These are phyloP conservation scores for Drosophila hamatofila DNA, from an alignment of 2,888 invertebrate species.

Conservation along the genomic window DNA sequence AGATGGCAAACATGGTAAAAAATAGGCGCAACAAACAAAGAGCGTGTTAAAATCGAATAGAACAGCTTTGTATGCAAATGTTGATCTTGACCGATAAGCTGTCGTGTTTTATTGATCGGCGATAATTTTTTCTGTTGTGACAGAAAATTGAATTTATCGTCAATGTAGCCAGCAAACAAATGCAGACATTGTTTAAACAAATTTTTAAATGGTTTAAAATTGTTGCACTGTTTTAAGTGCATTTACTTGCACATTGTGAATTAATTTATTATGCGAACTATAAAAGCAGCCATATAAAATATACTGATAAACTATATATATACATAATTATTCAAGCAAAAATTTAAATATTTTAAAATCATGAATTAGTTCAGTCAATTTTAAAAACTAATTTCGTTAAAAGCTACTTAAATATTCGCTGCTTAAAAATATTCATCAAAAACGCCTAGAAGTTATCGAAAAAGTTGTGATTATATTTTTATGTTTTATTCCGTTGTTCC, in stretches of 20 bases:
- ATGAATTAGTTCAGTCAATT: neutral
- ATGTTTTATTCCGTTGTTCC: conserved; percentile 33
- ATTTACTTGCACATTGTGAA: too few relatives aligned
- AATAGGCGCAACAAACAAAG: too few relatives aligned
- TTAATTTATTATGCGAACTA: too few relatives aligned
- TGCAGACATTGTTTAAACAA: too few relatives aligned
- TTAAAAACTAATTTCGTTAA: neutral
- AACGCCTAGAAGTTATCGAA: conserved; percentile 6
- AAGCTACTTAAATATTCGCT: neutral
- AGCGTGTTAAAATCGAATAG: too few relatives aligned
- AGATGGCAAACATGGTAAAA: too few relatives aligned
- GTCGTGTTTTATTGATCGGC: neutral
- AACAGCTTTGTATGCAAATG: too few relatives aligned
- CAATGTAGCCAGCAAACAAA: too few relatives aligned
- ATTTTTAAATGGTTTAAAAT: too few relatives aligned
- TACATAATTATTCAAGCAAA: neutral
- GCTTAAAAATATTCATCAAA: neutral
- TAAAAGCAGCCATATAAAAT: too few relatives aligned
- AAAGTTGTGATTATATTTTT: neutral
- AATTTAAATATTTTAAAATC: neutral
- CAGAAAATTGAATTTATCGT: neutral
- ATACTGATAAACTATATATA: too few relatives aligned
- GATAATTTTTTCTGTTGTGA: neutral
- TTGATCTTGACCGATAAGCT: neutral
- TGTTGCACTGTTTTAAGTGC: too few relatives aligned